Evolutionary conservation across 2,113 vertebrate genomes (phyloP).

Genomic region (Gymnarchus niloticus): DNA sequence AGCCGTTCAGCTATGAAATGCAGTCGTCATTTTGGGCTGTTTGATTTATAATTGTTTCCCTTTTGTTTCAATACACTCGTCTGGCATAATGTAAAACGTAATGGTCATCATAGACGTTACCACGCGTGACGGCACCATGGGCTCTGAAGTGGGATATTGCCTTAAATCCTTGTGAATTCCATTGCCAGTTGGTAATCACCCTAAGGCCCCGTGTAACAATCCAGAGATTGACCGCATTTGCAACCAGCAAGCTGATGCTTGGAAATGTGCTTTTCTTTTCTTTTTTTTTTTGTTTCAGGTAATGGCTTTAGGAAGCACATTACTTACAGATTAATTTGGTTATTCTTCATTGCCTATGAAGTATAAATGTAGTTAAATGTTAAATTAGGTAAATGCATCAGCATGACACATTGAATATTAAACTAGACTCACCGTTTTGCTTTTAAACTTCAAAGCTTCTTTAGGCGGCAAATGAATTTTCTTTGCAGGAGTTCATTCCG

Average conservation of each 20-base stretch:
- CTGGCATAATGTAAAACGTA: constrained; percentile 36
- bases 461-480: neutral
- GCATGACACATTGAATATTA: neutral
- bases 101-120: constrained; percentile 23
- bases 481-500: neutral
- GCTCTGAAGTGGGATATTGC: constrained; percentile 8
- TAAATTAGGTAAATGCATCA: neutral
- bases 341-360: neutral
- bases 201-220: neutral
- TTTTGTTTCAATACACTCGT: neutral
- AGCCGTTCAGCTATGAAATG: neutral
- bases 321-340: neutral
- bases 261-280: neutral
- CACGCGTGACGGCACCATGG: constrained; percentile 30
- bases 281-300: neutral
- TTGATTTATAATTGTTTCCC: neutral
- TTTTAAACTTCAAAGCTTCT: neutral
- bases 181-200: neutral
- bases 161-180: neutral
- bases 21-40: neutral
- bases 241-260: neutral
- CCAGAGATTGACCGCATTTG: neutral
- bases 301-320: neutral
- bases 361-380: constrained; percentile 5
- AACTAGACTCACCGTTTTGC: neutral